These are phyloP conservation scores for Prionace glauca DNA, from an alignment of 2,797 vertebrate genomes.

Conservation along the genomic window DNA sequence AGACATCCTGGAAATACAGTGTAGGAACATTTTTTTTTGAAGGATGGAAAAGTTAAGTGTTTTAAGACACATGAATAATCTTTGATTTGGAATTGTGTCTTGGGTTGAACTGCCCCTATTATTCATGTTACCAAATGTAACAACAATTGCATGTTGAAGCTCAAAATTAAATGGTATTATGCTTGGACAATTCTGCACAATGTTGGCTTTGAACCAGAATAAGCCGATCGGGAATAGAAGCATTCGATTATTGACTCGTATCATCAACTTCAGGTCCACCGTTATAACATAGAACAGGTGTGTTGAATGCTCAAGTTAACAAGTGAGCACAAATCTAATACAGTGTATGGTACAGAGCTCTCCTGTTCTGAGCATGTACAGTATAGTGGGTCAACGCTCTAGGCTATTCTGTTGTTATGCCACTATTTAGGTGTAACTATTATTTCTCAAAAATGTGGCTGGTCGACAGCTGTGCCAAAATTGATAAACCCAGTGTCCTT, in stretches of 20 bases:
- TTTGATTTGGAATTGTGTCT: not conserved
- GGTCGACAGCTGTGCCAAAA: constrained; percentile 31
- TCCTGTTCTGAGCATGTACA: constrained; percentile 26
- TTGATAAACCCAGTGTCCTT: constrained; percentile 37
- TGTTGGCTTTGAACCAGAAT: not conserved
- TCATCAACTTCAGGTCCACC: not conserved
- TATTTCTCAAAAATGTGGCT: constrained; percentile 28
- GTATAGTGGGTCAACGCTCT: constrained; percentile 36
- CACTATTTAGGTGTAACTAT: constrained; percentile 27
- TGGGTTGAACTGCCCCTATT: not conserved
- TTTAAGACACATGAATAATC: not conserved
- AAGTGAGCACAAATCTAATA: constrained; percentile 11
- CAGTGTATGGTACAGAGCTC: not conserved
- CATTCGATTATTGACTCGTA: not conserved
- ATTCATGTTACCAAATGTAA: constrained; percentile 7
- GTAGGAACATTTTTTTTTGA: not conserved
- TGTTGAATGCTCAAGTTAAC: not conserved
- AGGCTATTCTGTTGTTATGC: constrained; percentile 30
- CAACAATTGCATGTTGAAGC: constrained; percentile 13
- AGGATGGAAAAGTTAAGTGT: not conserved
- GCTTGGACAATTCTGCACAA: not conserved
- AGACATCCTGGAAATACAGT: not conserved
- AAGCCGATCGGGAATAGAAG: not conserved
- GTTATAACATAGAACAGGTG: not conserved
- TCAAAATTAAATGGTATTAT: constrained; percentile 18